Base-by-base conservation (phyloP, 30 jellyfish, hydroid and myxozoan genomes). In the Pelagia noctiluca region DNA sequence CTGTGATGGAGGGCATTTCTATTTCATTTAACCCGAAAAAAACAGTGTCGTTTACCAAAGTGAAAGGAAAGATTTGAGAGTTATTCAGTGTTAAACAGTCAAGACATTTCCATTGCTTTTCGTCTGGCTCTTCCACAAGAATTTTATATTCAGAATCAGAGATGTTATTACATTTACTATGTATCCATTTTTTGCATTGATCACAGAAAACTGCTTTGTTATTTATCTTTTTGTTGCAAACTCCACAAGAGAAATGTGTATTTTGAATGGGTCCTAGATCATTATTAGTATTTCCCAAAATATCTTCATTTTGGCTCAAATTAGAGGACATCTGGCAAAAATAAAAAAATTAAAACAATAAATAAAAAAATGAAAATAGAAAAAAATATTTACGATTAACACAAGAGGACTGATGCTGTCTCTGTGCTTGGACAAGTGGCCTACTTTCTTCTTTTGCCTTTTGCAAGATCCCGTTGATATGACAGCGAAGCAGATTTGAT, bases 91-190 rank as follows among this genome's bases (percentile, higher is more conserved):
- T 63, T 28, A 50, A 28, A 28, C 77, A 63, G 8, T 25, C 7
- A 63, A 63, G 61, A 28, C 77, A 63, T n/a, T n/a, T 60, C 35
- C 35, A 60, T 60, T 60, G 30, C 72, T 60, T n/a, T n/a, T 60
- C 57, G 72, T 60, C 30, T 22, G 72, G 35, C 35, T 60, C 72
- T n/a, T 22, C 72, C 30, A n/a, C 30, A 22, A 60, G 5, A 26
- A 4, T 60, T 26, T n/a, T 60, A 60, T n/a, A 26, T 60, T 60
- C 72, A n/a, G 30, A n/a, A 60, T 22, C 34, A n/a, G 72, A 60
- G 35, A 60, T 26, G 72, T 60, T 26, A 60, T 60, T 60, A 60
- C 72, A 60, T 26, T 60, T 60, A 26, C 30, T 4, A 60, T 60
- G 72, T 22, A 26, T 60, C 72, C 72, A 26, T n/a, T 60, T 60